Conservation (phyloP, 2,888 invertebrate genomes). For the Xylocampa areola region DNA sequence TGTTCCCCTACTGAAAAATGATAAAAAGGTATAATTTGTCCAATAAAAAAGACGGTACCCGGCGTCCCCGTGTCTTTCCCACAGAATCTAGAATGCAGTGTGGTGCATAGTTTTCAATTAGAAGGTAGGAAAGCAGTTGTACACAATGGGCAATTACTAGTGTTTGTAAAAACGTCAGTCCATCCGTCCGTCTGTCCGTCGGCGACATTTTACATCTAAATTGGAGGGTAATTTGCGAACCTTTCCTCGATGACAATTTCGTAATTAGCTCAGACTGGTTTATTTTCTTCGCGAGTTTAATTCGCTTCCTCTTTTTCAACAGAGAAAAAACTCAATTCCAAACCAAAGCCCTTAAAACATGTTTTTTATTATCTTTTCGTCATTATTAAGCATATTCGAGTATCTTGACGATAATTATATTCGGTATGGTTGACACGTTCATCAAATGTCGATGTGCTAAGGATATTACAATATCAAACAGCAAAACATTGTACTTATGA, state of each 20-base stretch:
- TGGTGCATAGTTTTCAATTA: conserved; percentile 65
- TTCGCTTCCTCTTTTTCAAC: conserved; percentile 40
- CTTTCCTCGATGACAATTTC: conserved; percentile 76
- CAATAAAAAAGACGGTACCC: conserved; percentile 23
- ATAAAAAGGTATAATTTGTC: conserved; percentile 27
- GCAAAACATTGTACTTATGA: conserved; percentile 31
- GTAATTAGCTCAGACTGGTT: conserved; percentile 78
- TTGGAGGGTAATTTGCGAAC: conserved; percentile 77
- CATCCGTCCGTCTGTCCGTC: conserved; percentile 57
- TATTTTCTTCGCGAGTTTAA: conserved; percentile 62
- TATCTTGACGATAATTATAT: not conserved
- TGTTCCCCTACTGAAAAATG: conserved; percentile 17
- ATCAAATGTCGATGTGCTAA: conserved; percentile 23
- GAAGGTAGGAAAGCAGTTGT: conserved; percentile 54
- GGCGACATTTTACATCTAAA: conserved; percentile 79
- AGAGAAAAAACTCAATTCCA: conserved; percentile 27
- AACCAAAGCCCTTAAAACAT: conserved; percentile 2
- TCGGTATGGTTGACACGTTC: conserved; percentile 2
- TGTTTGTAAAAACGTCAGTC: conserved; percentile 71
- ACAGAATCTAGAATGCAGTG: conserved; percentile 50
- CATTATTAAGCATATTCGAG: not conserved
- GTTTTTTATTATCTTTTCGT: not conserved
- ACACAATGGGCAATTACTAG: conserved; percentile 73
- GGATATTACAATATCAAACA: conserved; percentile 27
- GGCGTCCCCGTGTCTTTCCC: conserved; percentile 32